Percentiles rank a stretch among this genome's conserved stretches.
Evolutionary conservation across 2,113 vertebrate genomes (phyloP).

Genomic region (Eurypyga helias): DNA sequence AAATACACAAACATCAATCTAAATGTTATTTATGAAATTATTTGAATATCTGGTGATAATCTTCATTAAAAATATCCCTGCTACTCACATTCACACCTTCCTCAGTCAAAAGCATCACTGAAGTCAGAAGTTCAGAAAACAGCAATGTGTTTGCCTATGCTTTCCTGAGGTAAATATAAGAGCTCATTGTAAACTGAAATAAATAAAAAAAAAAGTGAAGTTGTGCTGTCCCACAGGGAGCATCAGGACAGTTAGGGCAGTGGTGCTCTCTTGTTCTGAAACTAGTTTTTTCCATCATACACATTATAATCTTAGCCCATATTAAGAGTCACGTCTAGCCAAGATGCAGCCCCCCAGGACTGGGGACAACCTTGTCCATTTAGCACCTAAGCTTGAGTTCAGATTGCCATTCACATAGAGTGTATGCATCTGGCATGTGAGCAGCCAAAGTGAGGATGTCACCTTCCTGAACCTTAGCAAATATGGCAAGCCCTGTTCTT

Average conservation of each 20-base stretch:
- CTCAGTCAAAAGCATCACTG: neutral
- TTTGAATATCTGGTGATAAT: neutral
- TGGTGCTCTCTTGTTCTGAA: neutral
- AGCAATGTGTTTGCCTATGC: neutral
- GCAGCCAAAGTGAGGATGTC: rapidly evolving
- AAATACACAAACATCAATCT: neutral
- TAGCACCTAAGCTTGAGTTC: neutral
- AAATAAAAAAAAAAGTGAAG: neutral
- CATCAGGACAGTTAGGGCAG: neutral
- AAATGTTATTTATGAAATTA: neutral
- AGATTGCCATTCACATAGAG: neutral
- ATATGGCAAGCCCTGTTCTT: neutral
- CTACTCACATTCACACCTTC: neutral
- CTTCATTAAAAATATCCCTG: neutral
- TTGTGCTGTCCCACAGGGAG: neutral
- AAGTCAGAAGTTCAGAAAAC: neutral
- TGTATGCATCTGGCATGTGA: rapidly evolving
- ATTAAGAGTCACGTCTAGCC: neutral
- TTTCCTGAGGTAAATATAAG: neutral
- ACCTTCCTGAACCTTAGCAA: neutral
- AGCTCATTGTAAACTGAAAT: neutral
- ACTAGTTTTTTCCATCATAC: neutral
- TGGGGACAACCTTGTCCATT: neutral
- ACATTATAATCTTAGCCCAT: neutral
- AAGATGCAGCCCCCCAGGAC: rapidly evolving